phyloP scores from a whole-genome alignment of 2,888 invertebrate species.

The Drosophila recens region DNA sequence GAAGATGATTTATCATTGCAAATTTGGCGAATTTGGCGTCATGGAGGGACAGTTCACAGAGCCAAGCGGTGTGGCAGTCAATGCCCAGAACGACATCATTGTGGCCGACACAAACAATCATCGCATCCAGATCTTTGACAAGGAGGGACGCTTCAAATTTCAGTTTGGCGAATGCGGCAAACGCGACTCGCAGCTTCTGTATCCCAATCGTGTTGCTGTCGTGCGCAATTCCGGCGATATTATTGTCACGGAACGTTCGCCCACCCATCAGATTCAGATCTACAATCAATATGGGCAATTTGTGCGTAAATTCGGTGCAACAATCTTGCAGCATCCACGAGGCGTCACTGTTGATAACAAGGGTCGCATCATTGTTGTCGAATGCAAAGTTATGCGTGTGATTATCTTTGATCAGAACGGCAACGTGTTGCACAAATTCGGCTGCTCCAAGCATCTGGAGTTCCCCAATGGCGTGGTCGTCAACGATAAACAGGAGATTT shows the following conservation, averaged over 20 bases:
- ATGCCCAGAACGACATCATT: conserved; percentile 99
- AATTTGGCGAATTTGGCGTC: conserved; percentile 99
- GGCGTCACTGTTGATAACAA: conserved; percentile 99
- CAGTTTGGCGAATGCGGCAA: conserved; percentile 99
- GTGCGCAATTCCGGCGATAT: conserved; percentile 99
- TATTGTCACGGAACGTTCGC: conserved; percentile 98
- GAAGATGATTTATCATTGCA: conserved; percentile 99
- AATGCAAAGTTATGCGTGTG: conserved; percentile 99
- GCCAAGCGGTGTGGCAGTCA: conserved; percentile 99
- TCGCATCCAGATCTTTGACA: conserved; percentile 99
- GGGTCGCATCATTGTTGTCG: conserved; percentile 99
- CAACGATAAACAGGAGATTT: conserved; percentile 99
- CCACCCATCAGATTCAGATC: conserved; percentile 99
- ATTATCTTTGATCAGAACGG: conserved; percentile 99
- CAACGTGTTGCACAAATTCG: conserved; percentile 98
- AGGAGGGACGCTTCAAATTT: conserved; percentile 99
- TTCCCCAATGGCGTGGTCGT: conserved; percentile 99
- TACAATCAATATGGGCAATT: conserved; percentile 99
- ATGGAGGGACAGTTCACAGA: conserved; percentile 99
- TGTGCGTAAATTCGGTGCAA: conserved; percentile 99
- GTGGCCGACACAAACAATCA: conserved; percentile 99
- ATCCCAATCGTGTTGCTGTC: conserved; percentile 99
- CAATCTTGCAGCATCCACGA: conserved; percentile 98
- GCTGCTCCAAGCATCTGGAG: conserved; percentile 98
- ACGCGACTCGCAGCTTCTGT: conserved; percentile 98